phyloP scores from a whole-genome alignment of 2,797 vertebrate genomes.

The Sylvia borin region DNA sequence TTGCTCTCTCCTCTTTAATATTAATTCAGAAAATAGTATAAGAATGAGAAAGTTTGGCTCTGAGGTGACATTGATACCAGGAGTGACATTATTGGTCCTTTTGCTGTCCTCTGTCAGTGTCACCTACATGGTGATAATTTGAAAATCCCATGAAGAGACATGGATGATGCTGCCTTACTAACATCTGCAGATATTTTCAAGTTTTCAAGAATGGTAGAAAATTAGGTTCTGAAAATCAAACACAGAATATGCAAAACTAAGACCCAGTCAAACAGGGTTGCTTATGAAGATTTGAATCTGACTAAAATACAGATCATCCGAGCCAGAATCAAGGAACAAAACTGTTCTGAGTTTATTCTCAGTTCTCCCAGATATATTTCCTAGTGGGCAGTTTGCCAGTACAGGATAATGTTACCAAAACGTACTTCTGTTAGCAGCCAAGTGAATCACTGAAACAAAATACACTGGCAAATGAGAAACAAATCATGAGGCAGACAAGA shows the following conservation, averaged over 20 bases:
- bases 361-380: not conserved
- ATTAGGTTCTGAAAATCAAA: not conserved
- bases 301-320: not conserved
- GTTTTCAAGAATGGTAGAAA: not conserved
- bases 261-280: not conserved
- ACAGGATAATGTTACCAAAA: not conserved
- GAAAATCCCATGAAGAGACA: not conserved
- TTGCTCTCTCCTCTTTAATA: not conserved
- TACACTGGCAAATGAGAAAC: not conserved
- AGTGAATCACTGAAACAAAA: not conserved
- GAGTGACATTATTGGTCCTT: not conserved
- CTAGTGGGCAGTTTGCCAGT: not conserved
- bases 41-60: not conserved
- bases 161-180: not conserved
- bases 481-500: not conserved
- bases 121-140: too few species aligned
- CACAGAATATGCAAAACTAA: not conserved
- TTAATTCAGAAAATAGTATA: not conserved
- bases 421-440: not conserved
- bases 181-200: not conserved
- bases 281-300: not conserved
- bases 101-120: not conserved
- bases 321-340: not conserved
- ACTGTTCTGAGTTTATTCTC: not conserved
- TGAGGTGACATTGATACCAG: not conserved